Evolutionary conservation across 2,797 vertebrate species (phyloP).

Genomic region (Thaleichthys pacificus): DNA sequence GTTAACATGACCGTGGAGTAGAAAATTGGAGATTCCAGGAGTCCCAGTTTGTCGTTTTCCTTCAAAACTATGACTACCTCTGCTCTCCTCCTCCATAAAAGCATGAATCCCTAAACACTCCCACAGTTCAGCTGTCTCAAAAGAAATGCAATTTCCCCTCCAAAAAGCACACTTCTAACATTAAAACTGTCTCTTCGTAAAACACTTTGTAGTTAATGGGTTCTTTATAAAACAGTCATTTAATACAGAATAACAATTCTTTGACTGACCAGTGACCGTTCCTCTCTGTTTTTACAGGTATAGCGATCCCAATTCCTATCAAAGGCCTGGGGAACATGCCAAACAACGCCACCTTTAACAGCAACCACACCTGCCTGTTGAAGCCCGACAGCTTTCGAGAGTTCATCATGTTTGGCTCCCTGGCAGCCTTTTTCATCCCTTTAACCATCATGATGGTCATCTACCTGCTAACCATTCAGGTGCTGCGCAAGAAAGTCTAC

Average conservation of each 20-base stretch:
- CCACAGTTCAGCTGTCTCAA: background rate
- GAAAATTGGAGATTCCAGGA: slow-evolving; percentile 12
- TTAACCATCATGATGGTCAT: slow-evolving; percentile 94
- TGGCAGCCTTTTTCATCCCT: slow-evolving; percentile 91
- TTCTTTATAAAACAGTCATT: background rate
- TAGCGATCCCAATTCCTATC: slow-evolving; percentile 91
- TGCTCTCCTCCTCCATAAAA: background rate
- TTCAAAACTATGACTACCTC: background rate
- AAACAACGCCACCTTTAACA: slow-evolving; percentile 78
- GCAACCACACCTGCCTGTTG: slow-evolving; percentile 85
- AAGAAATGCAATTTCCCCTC: background rate
- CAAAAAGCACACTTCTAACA: background rate
- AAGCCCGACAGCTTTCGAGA: slow-evolving; percentile 82
- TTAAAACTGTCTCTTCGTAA: background rate
- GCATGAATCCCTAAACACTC: background rate
- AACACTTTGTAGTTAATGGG: background rate
- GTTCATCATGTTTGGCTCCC: slow-evolving; percentile 93
- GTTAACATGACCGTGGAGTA: slow-evolving; percentile 29
- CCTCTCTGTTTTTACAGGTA: slow-evolving; percentile 77
- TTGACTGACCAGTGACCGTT: background rate
- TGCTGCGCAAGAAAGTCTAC: slow-evolving; percentile 89
- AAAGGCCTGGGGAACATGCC: slow-evolving; percentile 80
- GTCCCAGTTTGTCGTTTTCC: background rate
- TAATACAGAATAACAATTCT: background rate
- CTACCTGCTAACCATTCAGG: slow-evolving; percentile 92